These are phyloP conservation scores for Centropus bengalensis DNA, from an alignment of 2,113 vertebrate genomes.

Conservation along the genomic window DNA sequence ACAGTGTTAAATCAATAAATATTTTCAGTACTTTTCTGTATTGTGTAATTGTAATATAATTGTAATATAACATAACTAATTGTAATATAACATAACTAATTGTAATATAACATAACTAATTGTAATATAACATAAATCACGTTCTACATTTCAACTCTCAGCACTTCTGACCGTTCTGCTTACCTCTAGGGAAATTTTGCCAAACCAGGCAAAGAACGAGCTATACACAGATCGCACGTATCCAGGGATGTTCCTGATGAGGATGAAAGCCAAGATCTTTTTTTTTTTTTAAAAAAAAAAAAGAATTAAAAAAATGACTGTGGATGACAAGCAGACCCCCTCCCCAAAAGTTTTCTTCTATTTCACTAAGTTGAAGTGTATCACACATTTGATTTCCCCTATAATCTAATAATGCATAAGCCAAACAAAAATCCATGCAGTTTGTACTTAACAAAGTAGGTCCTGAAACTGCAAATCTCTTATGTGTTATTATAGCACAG, in stretches of 20 bases:
- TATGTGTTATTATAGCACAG: background rate
- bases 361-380: background rate
- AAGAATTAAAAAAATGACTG: background rate
- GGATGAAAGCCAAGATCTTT: constrained; percentile 94
- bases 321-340: background rate
- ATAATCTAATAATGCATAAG: background rate
- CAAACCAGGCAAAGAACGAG: constrained; percentile 98
- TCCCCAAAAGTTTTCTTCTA: no score
- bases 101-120: no score
- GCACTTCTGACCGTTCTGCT: constrained; percentile 35
- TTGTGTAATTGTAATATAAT: no score
- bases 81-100: no score
- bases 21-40: background rate
- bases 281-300: background rate
- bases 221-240: constrained; percentile 94
- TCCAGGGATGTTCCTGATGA: constrained; percentile 97
- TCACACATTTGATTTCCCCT: background rate
- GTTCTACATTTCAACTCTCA: background rate
- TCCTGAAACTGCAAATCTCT: background rate
- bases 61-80: no score
- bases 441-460: background rate
- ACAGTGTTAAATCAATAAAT: background rate
- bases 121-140: no score
- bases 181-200: constrained; percentile 97
- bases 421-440: background rate